phyloP scores from a whole-genome alignment of 2,797 vertebrate species.

The Cygnus olor region DNA sequence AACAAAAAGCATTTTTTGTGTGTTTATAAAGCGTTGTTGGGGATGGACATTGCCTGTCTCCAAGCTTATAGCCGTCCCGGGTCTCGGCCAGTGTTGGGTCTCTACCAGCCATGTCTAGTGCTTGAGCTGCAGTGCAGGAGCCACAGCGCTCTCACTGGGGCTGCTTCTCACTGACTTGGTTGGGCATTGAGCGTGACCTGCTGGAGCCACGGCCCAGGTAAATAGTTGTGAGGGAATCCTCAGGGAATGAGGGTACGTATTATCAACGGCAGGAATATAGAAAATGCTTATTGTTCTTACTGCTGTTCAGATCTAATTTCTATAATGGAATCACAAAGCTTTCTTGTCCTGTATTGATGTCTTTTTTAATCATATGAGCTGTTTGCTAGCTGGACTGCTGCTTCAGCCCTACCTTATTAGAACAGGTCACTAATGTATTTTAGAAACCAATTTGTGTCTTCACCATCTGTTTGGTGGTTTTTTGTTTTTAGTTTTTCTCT shows the following conservation, averaged over 20 bases:
- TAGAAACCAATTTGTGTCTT: constrained; percentile 45
- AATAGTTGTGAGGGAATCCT: not conserved
- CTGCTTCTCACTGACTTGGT: not conserved
- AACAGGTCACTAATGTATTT: constrained; percentile 19
- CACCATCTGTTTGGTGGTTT: not conserved
- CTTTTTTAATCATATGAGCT: not conserved
- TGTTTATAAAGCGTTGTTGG: not conserved
- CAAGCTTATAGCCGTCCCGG: not conserved
- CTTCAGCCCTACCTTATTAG: constrained; percentile 14
- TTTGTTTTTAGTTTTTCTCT: no score
- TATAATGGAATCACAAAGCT: constrained; percentile 31
- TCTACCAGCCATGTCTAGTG: not conserved
- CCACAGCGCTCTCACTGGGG: accelerated
- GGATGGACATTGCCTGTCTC: no score
- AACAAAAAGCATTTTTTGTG: not conserved
- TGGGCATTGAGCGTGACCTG: not conserved
- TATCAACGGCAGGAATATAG: not conserved
- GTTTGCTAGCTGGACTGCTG: constrained; percentile 28
- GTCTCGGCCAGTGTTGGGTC: not conserved
- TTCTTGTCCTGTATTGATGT: constrained; percentile 46
- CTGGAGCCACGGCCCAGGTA: not conserved
- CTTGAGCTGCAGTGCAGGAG: not conserved
- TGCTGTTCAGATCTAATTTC: constrained; percentile 40
- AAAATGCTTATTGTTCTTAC: not conserved
- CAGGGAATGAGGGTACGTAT: not conserved